Evolutionary conservation across 2,888 invertebrate genomes (phyloP).

Genomic region (Scaptomyza tumidula): DNA sequence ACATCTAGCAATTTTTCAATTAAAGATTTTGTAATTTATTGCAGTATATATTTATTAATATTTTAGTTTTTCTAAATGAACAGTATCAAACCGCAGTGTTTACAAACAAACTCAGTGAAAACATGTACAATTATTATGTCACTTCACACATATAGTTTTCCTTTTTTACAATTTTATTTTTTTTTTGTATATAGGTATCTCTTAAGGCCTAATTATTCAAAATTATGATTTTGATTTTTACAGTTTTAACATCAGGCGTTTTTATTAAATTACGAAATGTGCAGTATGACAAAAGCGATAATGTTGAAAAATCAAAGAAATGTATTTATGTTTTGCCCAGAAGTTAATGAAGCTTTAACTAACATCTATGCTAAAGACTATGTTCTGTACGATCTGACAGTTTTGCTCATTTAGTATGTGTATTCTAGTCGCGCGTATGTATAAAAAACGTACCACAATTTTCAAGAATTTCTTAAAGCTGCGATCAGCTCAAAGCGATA

Average conservation of each 20-base stretch:
- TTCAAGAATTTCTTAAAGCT: conserved; percentile 37
- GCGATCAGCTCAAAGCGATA: conserved; percentile 46
- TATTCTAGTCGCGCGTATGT: conserved; percentile 28
- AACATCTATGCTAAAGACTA: conserved; percentile 64
- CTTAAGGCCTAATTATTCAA: conserved; percentile 38
- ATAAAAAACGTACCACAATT: conserved; percentile 38
- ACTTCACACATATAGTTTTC: conserved; percentile 35
- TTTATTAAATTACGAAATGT: conserved; percentile 62
- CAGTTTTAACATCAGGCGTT: conserved; percentile 61
- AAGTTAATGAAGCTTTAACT: conserved; percentile 61
- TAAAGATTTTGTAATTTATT: conserved; percentile 52
- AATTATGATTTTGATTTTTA: conserved; percentile 57
- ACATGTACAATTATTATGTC: conserved; percentile 33
- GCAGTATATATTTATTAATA: conserved; percentile 39
- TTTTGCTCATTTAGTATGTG: conserved; percentile 29
- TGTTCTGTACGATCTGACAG: conserved; percentile 51
- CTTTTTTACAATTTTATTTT: conserved; percentile 21
- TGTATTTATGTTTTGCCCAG: conserved; percentile 32
- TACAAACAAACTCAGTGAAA: conserved; percentile 31
- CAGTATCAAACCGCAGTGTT: conserved; percentile 35
- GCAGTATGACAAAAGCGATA: conserved; percentile 47
- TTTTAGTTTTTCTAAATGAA: conserved; percentile 43
- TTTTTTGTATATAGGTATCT: conserved; percentile 29
- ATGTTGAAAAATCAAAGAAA: conserved; percentile 27
- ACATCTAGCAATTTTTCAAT: conserved; percentile 42